Percentiles rank a stretch among this genome's conserved stretches.
These are phyloP conservation scores for Hydropotes inermis DNA, from an alignment of 2,113 vertebrate genomes.

Conservation along the genomic window DNA sequence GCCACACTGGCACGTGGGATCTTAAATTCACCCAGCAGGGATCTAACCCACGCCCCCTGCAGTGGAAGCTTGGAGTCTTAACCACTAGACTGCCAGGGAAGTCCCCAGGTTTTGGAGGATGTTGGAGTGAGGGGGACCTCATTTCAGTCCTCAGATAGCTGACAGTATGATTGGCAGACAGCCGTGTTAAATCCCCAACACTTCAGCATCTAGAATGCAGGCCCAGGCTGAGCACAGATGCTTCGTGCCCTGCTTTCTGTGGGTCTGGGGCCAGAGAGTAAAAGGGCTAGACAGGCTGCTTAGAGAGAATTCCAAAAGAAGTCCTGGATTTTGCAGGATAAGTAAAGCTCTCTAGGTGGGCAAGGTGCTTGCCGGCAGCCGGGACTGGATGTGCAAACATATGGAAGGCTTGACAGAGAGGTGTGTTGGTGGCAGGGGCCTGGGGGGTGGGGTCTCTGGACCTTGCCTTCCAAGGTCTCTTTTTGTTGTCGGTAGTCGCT, in stretches of 20 bases:
- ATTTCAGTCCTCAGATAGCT: neutral
- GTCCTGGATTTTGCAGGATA: neutral
- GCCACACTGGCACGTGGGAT: neutral
- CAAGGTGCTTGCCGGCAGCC: neutral
- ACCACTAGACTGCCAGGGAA: neutral
- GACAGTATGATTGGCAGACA: too few relatives aligned
- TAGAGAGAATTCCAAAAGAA: neutral
- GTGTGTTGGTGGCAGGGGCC: neutral
- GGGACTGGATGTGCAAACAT: neutral
- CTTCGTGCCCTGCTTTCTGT: rapidly evolving
- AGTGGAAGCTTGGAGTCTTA: neutral
- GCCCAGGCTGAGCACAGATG: neutral
- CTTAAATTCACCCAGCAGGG: neutral
- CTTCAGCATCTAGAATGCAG: neutral
- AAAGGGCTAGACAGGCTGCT: neutral
- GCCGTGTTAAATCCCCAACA: rapidly evolving
- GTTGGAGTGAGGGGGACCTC: neutral
- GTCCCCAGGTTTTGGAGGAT: neutral
- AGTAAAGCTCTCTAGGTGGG: neutral
- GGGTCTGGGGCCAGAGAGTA: neutral
- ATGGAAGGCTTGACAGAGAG: too few relatives aligned
- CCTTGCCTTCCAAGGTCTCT: neutral
- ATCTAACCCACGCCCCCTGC: rapidly evolving
- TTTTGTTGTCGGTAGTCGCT: neutral
- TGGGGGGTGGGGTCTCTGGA: rapidly evolving